These are phyloP conservation scores for Plagodis dolabraria DNA, from an alignment of 2,888 invertebrate species.

Conservation along the genomic window DNA sequence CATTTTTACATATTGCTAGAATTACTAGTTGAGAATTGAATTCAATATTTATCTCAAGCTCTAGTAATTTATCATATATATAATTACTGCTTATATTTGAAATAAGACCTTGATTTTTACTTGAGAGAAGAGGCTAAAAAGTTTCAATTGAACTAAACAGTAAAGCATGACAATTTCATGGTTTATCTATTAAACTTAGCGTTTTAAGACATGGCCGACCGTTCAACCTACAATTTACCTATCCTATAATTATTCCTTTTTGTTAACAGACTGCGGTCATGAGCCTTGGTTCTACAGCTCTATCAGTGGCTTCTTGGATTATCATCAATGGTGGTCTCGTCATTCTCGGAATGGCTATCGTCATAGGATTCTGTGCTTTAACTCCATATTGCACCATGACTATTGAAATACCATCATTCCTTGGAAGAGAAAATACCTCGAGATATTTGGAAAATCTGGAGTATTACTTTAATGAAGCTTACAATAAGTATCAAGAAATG, in stretches of 20 bases:
- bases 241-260: background rate
- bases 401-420: conserved; percentile 59
- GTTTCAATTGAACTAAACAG: too few species aligned
- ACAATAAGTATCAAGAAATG: conserved; percentile 42
- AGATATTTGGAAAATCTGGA: conserved; percentile 46
- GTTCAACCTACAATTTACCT: too few species aligned
- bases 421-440: conserved; percentile 60
- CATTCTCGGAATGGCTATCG: conserved; percentile 61
- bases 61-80: too few species aligned
- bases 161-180: too few species aligned
- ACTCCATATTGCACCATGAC: conserved; percentile 82
- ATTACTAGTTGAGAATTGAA: too few species aligned
- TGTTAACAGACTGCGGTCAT: conserved; percentile 41
- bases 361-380: conserved; percentile 80
- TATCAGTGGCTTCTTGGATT: conserved; percentile 59
- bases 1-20: too few species aligned
- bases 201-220: too few species aligned
- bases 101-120: too few species aligned
- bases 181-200: too few species aligned
- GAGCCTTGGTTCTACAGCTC: conserved; percentile 39
- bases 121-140: too few species aligned
- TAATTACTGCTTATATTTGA: too few species aligned
- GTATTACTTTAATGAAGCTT: conserved; percentile 41
- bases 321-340: conserved; percentile 54
- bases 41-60: too few species aligned